phyloP scores from a whole-genome alignment of 2,797 vertebrate species.

The Coracias cyanogaster region DNA sequence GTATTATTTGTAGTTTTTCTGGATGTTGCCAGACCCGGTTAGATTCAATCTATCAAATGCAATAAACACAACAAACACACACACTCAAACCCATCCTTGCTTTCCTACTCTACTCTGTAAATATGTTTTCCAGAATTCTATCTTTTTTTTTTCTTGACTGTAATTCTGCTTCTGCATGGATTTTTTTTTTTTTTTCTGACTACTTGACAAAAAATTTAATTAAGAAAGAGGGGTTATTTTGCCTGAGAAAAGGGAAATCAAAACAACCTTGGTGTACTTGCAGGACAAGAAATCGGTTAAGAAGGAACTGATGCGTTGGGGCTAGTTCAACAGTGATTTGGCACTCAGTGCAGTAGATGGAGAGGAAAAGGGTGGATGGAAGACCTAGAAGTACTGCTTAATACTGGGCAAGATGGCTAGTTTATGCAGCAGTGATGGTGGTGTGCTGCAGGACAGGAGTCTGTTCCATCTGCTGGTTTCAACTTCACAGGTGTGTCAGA shows the following conservation, averaged over 20 bases:
- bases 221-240: neutral
- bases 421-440: neutral
- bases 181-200: neutral
- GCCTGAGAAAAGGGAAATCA: neutral
- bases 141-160: neutral
- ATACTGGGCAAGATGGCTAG: neutral
- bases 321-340: neutral
- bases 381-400: neutral
- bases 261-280: neutral
- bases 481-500: neutral
- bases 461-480: neutral
- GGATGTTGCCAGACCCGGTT: neutral
- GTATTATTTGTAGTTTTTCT: neutral
- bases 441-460: neutral
- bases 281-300: neutral
- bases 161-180: neutral
- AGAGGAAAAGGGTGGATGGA: neutral
- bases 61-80: too few species aligned
- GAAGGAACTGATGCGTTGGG: neutral
- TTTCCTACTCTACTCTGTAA: neutral
- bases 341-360: neutral
- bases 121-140: neutral
- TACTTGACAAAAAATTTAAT: neutral
- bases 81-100: neutral
- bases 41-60: neutral